These are phyloP conservation scores for Microcebus murinus DNA, from an alignment of 2,113 vertebrate genomes.

Conservation along the genomic window DNA sequence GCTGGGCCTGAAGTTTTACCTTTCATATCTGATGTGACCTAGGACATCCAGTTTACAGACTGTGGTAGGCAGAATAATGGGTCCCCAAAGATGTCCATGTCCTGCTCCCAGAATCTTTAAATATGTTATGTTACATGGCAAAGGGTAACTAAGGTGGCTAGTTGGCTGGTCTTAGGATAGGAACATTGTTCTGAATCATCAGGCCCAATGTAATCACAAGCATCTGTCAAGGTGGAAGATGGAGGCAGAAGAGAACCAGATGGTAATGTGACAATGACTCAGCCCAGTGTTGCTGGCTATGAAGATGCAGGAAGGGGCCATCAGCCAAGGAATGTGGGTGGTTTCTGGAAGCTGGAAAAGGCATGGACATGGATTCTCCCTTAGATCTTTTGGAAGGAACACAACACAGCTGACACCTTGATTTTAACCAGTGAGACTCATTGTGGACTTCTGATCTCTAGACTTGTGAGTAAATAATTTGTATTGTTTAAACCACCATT, in stretches of 20 bases:
- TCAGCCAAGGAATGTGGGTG: not conserved
- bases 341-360: not conserved
- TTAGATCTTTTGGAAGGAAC: not conserved
- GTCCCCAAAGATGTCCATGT: not conserved
- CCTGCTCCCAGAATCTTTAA: not conserved
- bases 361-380: not conserved
- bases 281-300: not conserved
- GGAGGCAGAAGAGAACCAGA: not conserved
- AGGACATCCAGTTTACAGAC: not conserved
- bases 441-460: constrained; percentile 15
- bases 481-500: not conserved
- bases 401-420: not conserved
- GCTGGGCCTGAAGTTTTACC: not conserved
- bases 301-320: not conserved
- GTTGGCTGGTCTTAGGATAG: not conserved
- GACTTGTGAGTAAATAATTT: not conserved
- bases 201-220: not conserved
- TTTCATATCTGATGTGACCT: not conserved
- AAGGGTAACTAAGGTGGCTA: not conserved
- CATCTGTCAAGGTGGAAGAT: not conserved
- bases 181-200: not conserved
- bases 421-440: not conserved
- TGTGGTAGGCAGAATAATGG: not conserved
- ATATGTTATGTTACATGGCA: not conserved
- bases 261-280: not conserved